Base-by-base conservation (phyloP, 2,113 vertebrate genomes). In the Austrofundulus limnaeus region DNA sequence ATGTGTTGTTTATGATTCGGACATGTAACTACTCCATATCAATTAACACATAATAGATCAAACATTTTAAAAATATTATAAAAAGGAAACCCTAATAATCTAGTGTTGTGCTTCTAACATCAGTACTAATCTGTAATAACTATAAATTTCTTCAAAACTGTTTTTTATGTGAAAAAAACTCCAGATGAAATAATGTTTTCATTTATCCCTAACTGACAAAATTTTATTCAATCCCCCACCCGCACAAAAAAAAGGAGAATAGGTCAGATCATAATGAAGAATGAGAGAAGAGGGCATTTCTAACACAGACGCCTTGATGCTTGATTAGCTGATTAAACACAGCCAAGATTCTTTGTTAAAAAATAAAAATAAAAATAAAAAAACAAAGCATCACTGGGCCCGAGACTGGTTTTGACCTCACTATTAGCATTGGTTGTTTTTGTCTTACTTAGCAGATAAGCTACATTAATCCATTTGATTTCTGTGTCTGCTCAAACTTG, bases 301-400 rank as follows among this genome's bases (percentile, higher is more conserved):
- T n/a, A n/a, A n/a, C n/a, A 45, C 43, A 66, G 55, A 53, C 15
- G 69, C 47, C 50, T 1, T 19, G 9, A 23, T 82, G 43, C 77
- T 80, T 84, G 77, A 78, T 61, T 45, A 73, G 58, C 49, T 80
- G 68, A 80, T 85, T 84, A 69, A 78, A 76, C 53, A 51, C 53
- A 1, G 66, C 31, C 20, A 21, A 52, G 69, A 72, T 66, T 43
- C 59, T 58, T n/a, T 58, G 70, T 78, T 73, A 60, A 83, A 75
- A 15, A 84, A n/a, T n/a, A n/a, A n/a, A n/a, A n/a, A n/a, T n/a
- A n/a, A n/a, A n/a, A n/a, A n/a, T n/a, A n/a, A n/a, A 70, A 82
- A 16, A 11, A 7, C 31, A 34, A 46, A 55, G 41, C n/a, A 71
- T 25, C 56, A 53, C 16, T 13, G 14, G 47, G 23, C 21, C 24